phyloP scores from a whole-genome alignment of 2,113 vertebrate genomes.

The Sinocyclocheilus rhinocerous region DNA sequence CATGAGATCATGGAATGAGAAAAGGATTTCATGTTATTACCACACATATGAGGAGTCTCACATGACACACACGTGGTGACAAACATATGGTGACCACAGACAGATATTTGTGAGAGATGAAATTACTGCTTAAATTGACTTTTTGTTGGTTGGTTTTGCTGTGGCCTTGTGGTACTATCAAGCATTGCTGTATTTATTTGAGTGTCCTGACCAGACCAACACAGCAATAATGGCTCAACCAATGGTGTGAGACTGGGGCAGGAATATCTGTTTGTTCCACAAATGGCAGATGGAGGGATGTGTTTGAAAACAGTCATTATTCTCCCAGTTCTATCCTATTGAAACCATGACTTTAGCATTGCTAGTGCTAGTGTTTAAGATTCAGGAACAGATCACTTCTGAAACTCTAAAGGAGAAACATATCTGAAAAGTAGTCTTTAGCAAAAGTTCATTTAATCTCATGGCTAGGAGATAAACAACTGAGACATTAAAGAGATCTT shows the following conservation, averaged over 20 bases:
- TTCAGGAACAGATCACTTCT: too few relatives aligned
- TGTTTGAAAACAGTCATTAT: background rate
- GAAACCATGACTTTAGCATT: background rate
- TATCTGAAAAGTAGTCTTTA: too few relatives aligned
- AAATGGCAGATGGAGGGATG: background rate
- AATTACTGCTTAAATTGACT: background rate
- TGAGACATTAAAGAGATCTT: background rate
- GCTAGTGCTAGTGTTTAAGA: background rate
- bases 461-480: background rate
- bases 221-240: background rate
- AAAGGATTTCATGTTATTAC: background rate
- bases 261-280: background rate
- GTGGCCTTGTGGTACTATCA: background rate
- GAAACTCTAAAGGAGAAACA: too few relatives aligned
- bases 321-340: too few relatives aligned
- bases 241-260: background rate
- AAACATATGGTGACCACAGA: background rate
- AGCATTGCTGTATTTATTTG: background rate
- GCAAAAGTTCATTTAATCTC: background rate
- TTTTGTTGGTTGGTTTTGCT: background rate
- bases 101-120: background rate
- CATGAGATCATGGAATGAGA: conserved; percentile 10
- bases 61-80: background rate
- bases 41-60: conserved; percentile 4
- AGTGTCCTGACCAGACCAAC: background rate